Base-by-base conservation (phyloP, 1,140 invertebrate species). In the Metopolophium dirhodum region DNA sequence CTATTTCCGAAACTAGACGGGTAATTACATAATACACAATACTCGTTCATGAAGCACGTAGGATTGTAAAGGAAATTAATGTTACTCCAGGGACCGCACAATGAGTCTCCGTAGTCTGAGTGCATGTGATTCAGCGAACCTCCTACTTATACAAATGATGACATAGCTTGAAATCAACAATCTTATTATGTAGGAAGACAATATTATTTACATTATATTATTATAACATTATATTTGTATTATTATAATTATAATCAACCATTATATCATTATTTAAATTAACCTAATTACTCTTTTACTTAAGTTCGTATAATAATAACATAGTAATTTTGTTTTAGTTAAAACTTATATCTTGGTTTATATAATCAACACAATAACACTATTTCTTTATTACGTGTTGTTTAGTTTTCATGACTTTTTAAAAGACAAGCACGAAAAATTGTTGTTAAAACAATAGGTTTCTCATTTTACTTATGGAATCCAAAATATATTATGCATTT, bases 21-120 rank as follows among this genome's bases (percentile, higher is more conserved):
- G 26, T 86, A 47, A 86, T 86, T 49, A 86, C 26, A 47, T 86
- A 86, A 45, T 86, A 85, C 37, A 85, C 85, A 86, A 86, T 86
- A 86, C 85, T 86, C 45, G 83, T 26, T 45, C 85, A 47, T 18
- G 85, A 86, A 47, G 85, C 41, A 86, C 45, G 85, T 86, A 86
- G 85, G 26, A 47, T 86, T 47, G 30, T 47, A 86, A 41, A 86
- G 85, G 41, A 49, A 86, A 86, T 86, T 86, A 86, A 86, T 86
- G 85, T 86, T 47, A 47, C 85, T 45, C 45, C 4, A 7, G 85
- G 26, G 85, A 86, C 45, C 85, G 6, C 41, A 26, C 85, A 86
- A 86, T 41, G 85, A 47, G 45, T n/a, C 41, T 86, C 85, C 9
- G 7, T 26, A n/a, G 85, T 47, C 85, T n/a, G 85, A 86, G 30